Conservation (phyloP, 2,797 vertebrate genomes). For the Percopsis omiscomaycus region DNA sequence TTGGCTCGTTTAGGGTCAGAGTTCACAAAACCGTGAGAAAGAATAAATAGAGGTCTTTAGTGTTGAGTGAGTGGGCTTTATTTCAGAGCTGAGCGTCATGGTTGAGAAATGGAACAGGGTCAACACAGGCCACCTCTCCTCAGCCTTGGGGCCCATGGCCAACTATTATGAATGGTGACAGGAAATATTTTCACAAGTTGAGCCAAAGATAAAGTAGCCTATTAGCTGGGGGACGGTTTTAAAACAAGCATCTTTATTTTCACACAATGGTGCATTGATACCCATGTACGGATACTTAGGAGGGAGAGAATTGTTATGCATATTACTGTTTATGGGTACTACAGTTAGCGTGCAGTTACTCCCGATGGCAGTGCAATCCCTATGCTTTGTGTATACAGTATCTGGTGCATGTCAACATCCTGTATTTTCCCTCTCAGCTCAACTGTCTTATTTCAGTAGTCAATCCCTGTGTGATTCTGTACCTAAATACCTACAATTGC, state of each 20-base stretch:
- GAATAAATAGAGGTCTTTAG: conserved; percentile 44
- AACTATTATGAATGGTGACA: conserved; percentile 18
- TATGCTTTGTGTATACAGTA: background rate
- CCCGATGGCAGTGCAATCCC: background rate
- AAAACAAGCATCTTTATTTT: too few relatives aligned
- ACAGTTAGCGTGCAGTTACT: too few relatives aligned
- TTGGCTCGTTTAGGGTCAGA: conserved; percentile 28
- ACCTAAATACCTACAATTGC: too few relatives aligned
- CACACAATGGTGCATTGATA: background rate
- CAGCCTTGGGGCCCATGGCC: conserved; percentile 8
- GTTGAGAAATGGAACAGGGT: conserved; percentile 20
- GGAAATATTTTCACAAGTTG: conserved; percentile 18
- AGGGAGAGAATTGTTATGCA: background rate
- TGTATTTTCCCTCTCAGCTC: conserved; percentile 19
- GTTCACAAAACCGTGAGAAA: conserved; percentile 42
- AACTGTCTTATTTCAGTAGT: conserved; percentile 1
- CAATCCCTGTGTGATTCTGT: conserved; percentile 5
- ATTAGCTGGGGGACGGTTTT: too few relatives aligned
- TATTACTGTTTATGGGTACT: background rate
- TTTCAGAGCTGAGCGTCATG: conserved; percentile 39
- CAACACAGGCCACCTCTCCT: conserved; percentile 11
- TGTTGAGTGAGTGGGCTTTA: conserved; percentile 40
- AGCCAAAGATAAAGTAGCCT: too few relatives aligned
- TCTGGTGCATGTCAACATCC: conserved; percentile 20
- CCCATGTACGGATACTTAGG: background rate